Base-by-base conservation (phyloP, 2,888 invertebrate genomes). In the Andrena hattorfiana region DNA sequence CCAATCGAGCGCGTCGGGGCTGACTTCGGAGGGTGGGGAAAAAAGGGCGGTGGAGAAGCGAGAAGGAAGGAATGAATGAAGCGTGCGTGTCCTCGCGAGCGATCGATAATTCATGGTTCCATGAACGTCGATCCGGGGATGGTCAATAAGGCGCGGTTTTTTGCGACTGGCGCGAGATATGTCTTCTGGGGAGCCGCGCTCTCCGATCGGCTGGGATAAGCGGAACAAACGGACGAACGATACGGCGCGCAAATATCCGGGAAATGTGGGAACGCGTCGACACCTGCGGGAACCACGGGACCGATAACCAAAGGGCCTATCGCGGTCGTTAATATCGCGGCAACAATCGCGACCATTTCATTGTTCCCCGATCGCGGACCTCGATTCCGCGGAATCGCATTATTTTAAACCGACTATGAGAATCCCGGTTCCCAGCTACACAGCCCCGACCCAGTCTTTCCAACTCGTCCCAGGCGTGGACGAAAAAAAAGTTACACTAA, bases 401-500 rank as follows among this genome's bases (percentile, higher is more conserved):
- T 78, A 78, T 78, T 80, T 71, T 32, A 70, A 66, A 23, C 64
- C 70, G 67, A 20, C 66, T 63, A 62, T 6, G 68, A 79, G 67
- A 79, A 56, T 68, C 54, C 13, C 72, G 49, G 26, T 56, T 67
- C 62, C 42, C 23, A 10, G 56, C 16, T 23, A 51, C 48, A 32
- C 23, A 56, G 30, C 7, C 20, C 42, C 13, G 16, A 5, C 42
- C 56, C 5, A 68, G 72, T 64, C 72, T 63, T 62, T 30, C 62
- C 63, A 60, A 64, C 64, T 59, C 42, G 59, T 74, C 42, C 23
- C 74, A 8, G 54, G 35, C 63, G 71, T 35, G 56, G 63, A 42
- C 51, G 51, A 7, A 48, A 60, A 60, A 76, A 70, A 85, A 86
- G 81, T 83, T 77, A 66, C 76, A 82, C 82, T 84, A 87, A 87